Conservation (phyloP, 2,888 invertebrate genomes). For the Strigamia crassipes region DNA sequence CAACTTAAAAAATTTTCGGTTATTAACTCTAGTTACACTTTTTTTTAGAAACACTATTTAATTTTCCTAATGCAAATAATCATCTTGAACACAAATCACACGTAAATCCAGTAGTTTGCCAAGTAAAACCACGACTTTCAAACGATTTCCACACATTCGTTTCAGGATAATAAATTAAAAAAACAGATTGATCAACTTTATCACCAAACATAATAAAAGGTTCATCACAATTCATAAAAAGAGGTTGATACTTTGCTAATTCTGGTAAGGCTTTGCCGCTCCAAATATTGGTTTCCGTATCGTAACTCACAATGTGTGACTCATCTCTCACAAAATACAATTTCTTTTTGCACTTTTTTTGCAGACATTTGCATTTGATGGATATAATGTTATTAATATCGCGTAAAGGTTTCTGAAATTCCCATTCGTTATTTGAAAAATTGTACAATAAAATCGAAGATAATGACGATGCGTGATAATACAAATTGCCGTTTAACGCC, state of each 20-base stretch:
- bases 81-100: background rate
- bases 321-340: conserved; percentile 15
- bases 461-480: background rate
- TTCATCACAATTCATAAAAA: conserved; percentile 31
- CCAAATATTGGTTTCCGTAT: background rate
- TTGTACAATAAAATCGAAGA: conserved; percentile 12
- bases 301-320: background rate
- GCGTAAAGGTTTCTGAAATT: background rate
- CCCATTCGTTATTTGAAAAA: conserved; percentile 6
- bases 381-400: background rate
- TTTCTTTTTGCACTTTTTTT: conserved; percentile 13
- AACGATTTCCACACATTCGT: background rate
- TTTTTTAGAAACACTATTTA: background rate
- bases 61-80: background rate
- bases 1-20: no score
- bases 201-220: background rate
- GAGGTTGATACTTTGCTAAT: background rate
- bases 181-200: background rate
- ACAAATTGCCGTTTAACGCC: background rate
- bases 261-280: background rate
- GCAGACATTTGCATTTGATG: background rate
- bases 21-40: no score
- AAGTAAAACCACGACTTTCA: background rate
- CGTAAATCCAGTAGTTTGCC: background rate
- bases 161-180: background rate